These are phyloP conservation scores for Hemaris fuciformis DNA, from an alignment of 2,888 invertebrate species.

Conservation along the genomic window DNA sequence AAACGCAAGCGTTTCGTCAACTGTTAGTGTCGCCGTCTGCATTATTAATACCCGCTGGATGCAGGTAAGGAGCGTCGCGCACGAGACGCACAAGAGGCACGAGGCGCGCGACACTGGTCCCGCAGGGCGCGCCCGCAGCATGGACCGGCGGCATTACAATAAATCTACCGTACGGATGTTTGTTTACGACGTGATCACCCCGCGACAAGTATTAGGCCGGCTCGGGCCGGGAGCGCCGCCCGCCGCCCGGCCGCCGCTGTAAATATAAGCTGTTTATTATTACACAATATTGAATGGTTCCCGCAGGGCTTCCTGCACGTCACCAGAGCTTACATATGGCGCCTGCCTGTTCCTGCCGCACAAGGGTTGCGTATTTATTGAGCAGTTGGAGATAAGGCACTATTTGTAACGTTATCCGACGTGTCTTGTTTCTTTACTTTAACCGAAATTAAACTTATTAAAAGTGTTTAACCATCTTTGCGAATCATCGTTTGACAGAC, in stretches of 20 bases:
- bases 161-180: constrained; percentile 1
- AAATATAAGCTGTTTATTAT: background rate
- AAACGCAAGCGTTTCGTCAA: background rate
- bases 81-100: too few relatives aligned
- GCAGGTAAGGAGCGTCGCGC: background rate
- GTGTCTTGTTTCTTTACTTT: too few relatives aligned
- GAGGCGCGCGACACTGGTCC: too few relatives aligned
- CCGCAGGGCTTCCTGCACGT: background rate
- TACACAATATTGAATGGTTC: background rate
- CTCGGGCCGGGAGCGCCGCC: background rate
- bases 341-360: background rate
- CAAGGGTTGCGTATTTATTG: background rate
- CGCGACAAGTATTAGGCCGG: background rate
- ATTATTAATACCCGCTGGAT: background rate
- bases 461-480: too few relatives aligned
- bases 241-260: too few relatives aligned
- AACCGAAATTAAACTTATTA: too few relatives aligned
- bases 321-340: background rate
- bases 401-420: too few relatives aligned
- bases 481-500: too few relatives aligned
- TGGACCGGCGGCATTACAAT: background rate
- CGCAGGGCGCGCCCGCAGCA: background rate
- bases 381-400: background rate
- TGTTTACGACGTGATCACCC: background rate
- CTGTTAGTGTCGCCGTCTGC: background rate